A percentile compares a stretch with the other conserved stretches of the same genome.
These are phyloP conservation scores for Erebia ligea DNA, from an alignment of 2,888 invertebrate genomes.

Conservation along the genomic window DNA sequence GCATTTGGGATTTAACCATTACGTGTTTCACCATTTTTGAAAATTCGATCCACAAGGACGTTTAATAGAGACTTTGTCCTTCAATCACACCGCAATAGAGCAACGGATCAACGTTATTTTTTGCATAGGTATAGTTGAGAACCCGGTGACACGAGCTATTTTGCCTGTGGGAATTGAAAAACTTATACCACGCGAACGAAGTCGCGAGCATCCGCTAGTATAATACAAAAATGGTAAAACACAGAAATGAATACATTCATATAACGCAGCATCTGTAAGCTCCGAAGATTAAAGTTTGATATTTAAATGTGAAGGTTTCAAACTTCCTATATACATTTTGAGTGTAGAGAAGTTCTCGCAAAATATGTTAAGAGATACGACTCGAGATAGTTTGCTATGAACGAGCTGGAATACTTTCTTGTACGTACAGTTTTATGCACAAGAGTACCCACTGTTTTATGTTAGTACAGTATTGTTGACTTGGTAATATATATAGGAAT, in stretches of 20 bases:
- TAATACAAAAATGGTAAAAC: background rate
- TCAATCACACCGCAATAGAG: too few species aligned
- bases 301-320: conserved; percentile 34
- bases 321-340: conserved; percentile 26
- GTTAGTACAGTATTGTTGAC: conserved; percentile 39
- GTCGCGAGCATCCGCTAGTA: too few species aligned
- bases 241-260: background rate
- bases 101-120: too few species aligned
- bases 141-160: too few species aligned
- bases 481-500: conserved; percentile 44
- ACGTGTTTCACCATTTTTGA: too few species aligned
- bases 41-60: too few species aligned
- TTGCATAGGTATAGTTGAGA: too few species aligned
- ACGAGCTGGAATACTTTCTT: conserved; percentile 49
- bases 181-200: too few species aligned
- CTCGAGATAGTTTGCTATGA: conserved; percentile 48
- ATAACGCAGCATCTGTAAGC: conserved; percentile 7
- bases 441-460: conserved; percentile 31
- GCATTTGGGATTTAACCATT: too few species aligned
- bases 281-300: conserved; percentile 29
- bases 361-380: conserved; percentile 48
- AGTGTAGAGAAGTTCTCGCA: conserved; percentile 40
- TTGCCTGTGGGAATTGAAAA: too few species aligned
- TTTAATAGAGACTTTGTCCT: too few species aligned
- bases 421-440: conserved; percentile 35